Evolutionary conservation across 2,797 vertebrate species (phyloP).

Genomic region (Pristis pectinata): DNA sequence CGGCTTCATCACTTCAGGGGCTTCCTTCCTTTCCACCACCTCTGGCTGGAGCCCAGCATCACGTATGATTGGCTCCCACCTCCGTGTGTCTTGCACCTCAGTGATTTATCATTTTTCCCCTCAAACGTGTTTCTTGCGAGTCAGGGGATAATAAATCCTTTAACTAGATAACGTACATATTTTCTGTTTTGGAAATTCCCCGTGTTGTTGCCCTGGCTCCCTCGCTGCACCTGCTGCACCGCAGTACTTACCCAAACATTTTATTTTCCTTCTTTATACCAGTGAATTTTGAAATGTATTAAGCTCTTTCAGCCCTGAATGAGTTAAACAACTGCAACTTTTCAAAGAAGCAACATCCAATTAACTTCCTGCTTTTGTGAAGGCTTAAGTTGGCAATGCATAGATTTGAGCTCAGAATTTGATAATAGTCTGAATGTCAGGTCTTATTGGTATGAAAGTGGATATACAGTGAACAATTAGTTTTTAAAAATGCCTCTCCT

Average conservation of each 20-base stretch:
- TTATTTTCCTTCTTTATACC: not conserved
- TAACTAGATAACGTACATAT: not conserved
- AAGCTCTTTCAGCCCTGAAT: not conserved
- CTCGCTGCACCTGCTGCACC: not conserved
- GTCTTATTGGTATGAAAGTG: not conserved
- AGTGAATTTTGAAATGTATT: not conserved
- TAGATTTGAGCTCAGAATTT: not conserved
- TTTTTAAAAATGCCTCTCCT: not conserved
- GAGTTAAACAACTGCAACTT: not conserved
- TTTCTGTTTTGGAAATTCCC: not conserved
- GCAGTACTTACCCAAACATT: not conserved
- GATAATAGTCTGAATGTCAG: not conserved
- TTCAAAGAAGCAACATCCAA: not conserved
- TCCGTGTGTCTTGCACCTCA: not conserved
- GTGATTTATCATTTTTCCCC: not conserved
- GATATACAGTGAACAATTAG: not conserved
- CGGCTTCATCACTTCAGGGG: not conserved
- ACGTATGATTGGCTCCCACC: not conserved
- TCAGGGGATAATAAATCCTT: not conserved
- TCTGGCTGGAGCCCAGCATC: not conserved
- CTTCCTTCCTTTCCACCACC: not conserved
- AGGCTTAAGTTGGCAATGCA: not conserved
- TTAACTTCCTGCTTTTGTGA: not conserved
- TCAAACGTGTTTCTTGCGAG: not conserved
- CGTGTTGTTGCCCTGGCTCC: not conserved